Evolutionary conservation across 2,797 vertebrate genomes (phyloP), one percentile per base, ranked within the genome.

Genomic region (Micropoecilia bifurca): DNA sequence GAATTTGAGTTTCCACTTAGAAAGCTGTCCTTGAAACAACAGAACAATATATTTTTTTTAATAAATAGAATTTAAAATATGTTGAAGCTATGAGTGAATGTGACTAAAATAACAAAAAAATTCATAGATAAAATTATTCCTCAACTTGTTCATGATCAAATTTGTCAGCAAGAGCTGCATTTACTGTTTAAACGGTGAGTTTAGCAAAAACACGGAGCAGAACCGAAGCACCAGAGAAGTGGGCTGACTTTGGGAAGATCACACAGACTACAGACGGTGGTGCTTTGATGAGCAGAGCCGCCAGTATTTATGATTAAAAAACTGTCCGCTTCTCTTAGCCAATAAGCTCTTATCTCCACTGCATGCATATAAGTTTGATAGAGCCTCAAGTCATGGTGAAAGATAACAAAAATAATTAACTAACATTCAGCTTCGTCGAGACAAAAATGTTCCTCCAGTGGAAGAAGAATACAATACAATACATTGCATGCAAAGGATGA

Each of bases 371-470:
- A 93, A 92, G 93, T 93, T 94, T 95, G 95, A 95, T 95, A 95
- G 94, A 82, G 91, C 95, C 94, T 88, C 90, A 82, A 95, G 94
- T 93, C 94, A 94, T 88, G 87, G 91, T 86, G 86, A 79, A 93
- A 96, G 95, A 96, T 96, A 95, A 95, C 94, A 95, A 92, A 94
- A 96, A 96, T 96, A 96, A 96, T 96, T 96, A 96, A 95, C 92
- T 94, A 95, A 95, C 94, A 95, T 94, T 95, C 92, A 90, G 92
- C 93, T 95, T 87, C 91, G 90, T 95, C 93, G 90, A 92, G 89
- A 83, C 84, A 78, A 81, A 93, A 86, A 90, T 90, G 91, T 87
- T 84, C 85, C 84, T 87, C 81, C 90, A 83, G 86, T 93, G 80
- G 69, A 80, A 80, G 68, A 74, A 43, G 41, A 90, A 90, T 80